Evolutionary conservation across 1,140 invertebrate genomes (phyloP).

Genomic region (Harlomillsia oculata): DNA sequence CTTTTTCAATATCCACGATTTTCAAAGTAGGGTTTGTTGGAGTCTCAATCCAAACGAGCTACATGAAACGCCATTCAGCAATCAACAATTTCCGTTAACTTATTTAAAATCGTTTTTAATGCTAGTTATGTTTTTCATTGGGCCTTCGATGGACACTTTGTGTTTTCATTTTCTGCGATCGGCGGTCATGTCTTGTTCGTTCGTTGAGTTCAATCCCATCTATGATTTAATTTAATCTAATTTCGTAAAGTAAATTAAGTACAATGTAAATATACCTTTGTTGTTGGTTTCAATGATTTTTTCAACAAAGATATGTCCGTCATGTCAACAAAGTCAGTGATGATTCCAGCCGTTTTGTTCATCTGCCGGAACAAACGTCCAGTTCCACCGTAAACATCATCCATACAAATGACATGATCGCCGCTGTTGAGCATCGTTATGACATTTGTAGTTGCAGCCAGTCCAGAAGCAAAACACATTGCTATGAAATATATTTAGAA

Average conservation of each 20-base stretch:
- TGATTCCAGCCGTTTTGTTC: slow-evolving; percentile 49
- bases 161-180: too few relatives aligned
- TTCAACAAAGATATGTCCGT: slow-evolving; percentile 56
- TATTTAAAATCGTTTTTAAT: too few relatives aligned
- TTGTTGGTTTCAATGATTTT: slow-evolving; percentile 65
- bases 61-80: too few relatives aligned
- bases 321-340: slow-evolving; percentile 69
- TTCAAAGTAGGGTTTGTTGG: slow-evolving; percentile 94
- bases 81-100: too few relatives aligned
- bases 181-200: too few relatives aligned
- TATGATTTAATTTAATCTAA: too few relatives aligned
- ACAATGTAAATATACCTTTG: too few relatives aligned
- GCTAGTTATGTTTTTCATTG: too few relatives aligned
- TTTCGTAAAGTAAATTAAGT: too few relatives aligned
- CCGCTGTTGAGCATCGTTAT: slow-evolving; percentile 64
- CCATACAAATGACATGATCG: slow-evolving; percentile 82
- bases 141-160: too few relatives aligned
- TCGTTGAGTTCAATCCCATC: too few relatives aligned
- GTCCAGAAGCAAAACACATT: slow-evolving; percentile 53
- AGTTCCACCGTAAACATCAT: slow-evolving; percentile 94
- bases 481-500: neutral
- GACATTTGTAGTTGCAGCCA: slow-evolving; percentile 71
- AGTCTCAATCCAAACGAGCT: slow-evolving; percentile 93
- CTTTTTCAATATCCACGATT: slow-evolving; percentile 73
- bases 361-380: slow-evolving; percentile 48